These are phyloP conservation scores for Trachurus trachurus DNA, from an alignment of 2,797 vertebrate species.

Conservation along the genomic window DNA sequence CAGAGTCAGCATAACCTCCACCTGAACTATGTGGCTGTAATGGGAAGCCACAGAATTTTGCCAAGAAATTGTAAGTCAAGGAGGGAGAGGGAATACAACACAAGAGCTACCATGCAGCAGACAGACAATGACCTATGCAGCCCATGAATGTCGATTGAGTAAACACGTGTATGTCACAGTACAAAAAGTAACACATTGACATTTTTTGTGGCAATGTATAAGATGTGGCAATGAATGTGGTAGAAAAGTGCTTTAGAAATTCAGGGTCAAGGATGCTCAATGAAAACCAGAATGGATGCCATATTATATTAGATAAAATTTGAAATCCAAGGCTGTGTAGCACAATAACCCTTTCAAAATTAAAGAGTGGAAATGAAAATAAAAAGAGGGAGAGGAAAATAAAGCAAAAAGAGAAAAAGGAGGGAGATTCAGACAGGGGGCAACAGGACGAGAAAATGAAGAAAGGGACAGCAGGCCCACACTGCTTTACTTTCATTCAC, in stretches of 20 bases:
- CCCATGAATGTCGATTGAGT: constrained; percentile 11
- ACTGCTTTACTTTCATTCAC: constrained; percentile 60
- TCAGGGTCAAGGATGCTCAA: constrained; percentile 44
- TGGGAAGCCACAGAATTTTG: constrained; percentile 42
- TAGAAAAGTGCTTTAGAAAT: constrained; percentile 30
- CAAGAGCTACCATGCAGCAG: constrained; percentile 18
- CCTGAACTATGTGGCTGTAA: constrained; percentile 57
- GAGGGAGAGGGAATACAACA: constrained; percentile 10
- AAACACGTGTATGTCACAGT: constrained; percentile 11
- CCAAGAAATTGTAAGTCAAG: constrained; percentile 42
- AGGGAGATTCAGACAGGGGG: constrained; percentile 3
- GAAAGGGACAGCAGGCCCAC: constrained; percentile 37
- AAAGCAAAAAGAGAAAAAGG: not conserved
- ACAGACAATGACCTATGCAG: constrained; percentile 1
- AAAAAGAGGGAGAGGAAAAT: not conserved
- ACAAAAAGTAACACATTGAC: constrained; percentile 21
- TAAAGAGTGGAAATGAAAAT: constrained; percentile 11
- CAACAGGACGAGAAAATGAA: constrained; percentile 22
- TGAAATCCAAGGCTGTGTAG: constrained; percentile 60
- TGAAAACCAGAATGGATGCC: constrained; percentile 34
- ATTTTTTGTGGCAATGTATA: constrained; percentile 25
- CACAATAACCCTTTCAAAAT: constrained; percentile 46
- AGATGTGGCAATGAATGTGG: constrained; percentile 36
- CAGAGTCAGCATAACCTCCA: constrained; percentile 48
- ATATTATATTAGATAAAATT: constrained; percentile 39